These are phyloP conservation scores for Collichthys lucidus DNA, from an alignment of 2,113 vertebrate species.

Conservation along the genomic window DNA sequence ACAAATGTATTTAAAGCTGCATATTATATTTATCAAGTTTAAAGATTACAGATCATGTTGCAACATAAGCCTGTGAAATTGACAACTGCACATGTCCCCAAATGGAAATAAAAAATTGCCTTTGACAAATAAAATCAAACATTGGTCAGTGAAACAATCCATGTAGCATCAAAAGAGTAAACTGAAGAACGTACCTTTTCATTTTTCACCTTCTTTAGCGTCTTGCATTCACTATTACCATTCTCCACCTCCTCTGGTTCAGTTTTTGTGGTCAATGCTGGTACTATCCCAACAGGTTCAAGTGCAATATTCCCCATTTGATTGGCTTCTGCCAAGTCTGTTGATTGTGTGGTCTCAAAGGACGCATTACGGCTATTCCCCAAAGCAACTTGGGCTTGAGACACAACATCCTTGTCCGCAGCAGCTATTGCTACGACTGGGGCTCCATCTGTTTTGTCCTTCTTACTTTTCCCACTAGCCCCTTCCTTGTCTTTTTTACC, in stretches of 20 bases:
- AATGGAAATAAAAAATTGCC: not conserved
- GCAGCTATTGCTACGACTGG: slow-evolving; percentile 84
- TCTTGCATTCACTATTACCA: slow-evolving; percentile 89
- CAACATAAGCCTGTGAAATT: not conserved
- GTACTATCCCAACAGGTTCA: slow-evolving; percentile 93
- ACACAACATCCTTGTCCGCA: slow-evolving; percentile 90
- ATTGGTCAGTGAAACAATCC: not conserved
- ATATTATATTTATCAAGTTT: not conserved
- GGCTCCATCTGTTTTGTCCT: slow-evolving; percentile 92
- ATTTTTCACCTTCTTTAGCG: slow-evolving; percentile 95
- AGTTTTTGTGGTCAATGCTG: slow-evolving; percentile 91
- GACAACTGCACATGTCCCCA: not conserved
- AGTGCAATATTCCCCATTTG: slow-evolving; percentile 96
- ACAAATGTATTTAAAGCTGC: not conserved
- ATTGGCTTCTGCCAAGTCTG: slow-evolving; percentile 90
- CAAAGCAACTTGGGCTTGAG: slow-evolving; percentile 89
- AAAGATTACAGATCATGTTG: not conserved
- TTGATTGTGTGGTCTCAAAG: slow-evolving; percentile 90
- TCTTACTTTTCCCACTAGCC: slow-evolving; percentile 92
- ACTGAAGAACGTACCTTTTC: slow-evolving; percentile 92
- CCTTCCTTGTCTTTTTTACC: slow-evolving; percentile 98
- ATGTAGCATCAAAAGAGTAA: not conserved
- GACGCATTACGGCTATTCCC: slow-evolving; percentile 90
- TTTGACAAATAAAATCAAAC: not conserved
- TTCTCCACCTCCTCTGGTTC: slow-evolving; percentile 95